Percentiles rank a stretch among this genome's conserved stretches.
Evolutionary conservation across 2,888 invertebrate species (phyloP).

Genomic region (Actias luna): DNA sequence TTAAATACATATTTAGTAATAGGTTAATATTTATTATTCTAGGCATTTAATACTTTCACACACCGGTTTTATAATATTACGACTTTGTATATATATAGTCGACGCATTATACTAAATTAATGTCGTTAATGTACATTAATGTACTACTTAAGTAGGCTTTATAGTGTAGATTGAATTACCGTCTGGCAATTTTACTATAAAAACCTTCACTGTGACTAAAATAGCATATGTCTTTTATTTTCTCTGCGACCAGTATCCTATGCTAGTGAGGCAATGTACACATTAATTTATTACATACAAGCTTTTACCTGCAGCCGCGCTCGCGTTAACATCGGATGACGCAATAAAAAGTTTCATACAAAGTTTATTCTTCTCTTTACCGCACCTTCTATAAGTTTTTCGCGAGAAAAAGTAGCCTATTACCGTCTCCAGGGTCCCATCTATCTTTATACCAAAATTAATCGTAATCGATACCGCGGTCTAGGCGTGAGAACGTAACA

Average conservation of each 20-base stretch:
- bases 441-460: too few species aligned
- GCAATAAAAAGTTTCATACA: too few species aligned
- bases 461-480: too few species aligned
- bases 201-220: conserved; percentile 9
- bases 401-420: too few species aligned
- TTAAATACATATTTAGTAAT: neutral
- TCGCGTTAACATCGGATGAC: too few species aligned
- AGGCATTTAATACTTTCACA: conserved; percentile 12
- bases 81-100: neutral
- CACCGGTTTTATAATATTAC: neutral
- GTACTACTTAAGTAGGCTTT: neutral
- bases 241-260: neutral
- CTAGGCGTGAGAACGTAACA: too few species aligned
- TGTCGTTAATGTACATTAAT: too few species aligned
- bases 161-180: neutral
- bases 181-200: neutral
- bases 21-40: neutral
- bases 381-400: too few species aligned
- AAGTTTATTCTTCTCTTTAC: too few species aligned
- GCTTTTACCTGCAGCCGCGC: too few species aligned
- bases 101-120: neutral
- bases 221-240: conserved; percentile 6
- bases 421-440: too few species aligned
- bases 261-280: neutral
- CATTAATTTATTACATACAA: neutral